phyloP scores from a whole-genome alignment of 2,797 vertebrate genomes.

The Dipus sagitta region DNA sequence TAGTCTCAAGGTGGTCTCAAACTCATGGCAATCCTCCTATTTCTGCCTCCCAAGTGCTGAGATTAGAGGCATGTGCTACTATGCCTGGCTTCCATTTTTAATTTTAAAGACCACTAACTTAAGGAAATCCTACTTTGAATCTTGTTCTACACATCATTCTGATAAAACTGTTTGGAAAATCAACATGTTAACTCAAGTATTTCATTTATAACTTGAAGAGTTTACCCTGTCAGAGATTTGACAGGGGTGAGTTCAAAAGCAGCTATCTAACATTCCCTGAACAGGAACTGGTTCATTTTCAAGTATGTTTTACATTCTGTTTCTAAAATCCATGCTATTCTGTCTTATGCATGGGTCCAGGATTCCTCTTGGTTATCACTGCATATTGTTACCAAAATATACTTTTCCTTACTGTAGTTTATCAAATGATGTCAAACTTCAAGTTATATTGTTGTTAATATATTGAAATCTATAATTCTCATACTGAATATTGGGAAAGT shows the following conservation, averaged over 20 bases:
- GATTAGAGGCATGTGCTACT: too few species aligned
- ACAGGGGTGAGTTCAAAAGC: background rate
- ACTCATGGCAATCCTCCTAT: too few species aligned
- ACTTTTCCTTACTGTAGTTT: slow-evolving; percentile 1
- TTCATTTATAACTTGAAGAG: background rate
- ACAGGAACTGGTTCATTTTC: background rate
- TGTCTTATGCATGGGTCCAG: background rate
- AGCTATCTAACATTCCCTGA: background rate
- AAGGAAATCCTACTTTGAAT: background rate
- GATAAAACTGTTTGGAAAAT: background rate
- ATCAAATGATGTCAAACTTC: background rate
- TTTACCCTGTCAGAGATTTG: background rate
- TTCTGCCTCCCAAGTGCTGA: too few species aligned
- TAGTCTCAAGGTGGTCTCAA: too few species aligned
- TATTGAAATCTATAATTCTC: background rate
- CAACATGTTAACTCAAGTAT: background rate
- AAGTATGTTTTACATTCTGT: background rate
- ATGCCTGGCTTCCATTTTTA: too few species aligned
- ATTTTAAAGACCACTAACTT: background rate
- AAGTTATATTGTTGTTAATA: slow-evolving; percentile 3
- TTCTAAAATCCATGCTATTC: background rate
- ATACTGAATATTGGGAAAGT: background rate
- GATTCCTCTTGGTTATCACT: background rate
- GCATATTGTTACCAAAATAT: background rate
- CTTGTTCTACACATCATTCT: background rate